A percentile compares a stretch with the other conserved stretches of the same genome.
These are phyloP conservation scores for Pipistrellus nathusii DNA, from an alignment of 2,797 vertebrate species.

Conservation along the genomic window DNA sequence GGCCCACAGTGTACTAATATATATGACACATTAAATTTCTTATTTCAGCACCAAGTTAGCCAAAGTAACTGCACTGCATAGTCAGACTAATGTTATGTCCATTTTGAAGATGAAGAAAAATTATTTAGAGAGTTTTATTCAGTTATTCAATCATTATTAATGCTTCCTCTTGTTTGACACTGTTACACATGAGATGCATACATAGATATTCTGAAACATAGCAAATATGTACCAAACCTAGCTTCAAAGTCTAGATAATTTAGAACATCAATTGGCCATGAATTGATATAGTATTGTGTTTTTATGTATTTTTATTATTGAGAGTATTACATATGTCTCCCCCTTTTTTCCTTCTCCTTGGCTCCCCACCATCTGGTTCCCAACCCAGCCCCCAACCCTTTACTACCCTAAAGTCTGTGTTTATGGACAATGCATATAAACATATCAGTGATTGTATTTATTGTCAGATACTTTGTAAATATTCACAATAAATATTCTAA, in stretches of 20 bases:
- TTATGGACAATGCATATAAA: too few species aligned
- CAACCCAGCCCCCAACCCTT: too few species aligned
- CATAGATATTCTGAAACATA: neutral
- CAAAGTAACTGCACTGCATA: neutral
- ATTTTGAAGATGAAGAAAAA: conserved; percentile 23
- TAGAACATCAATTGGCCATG: neutral
- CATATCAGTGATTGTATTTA: neutral
- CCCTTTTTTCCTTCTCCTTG: too few species aligned
- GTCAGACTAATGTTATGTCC: neutral
- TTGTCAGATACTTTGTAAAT: neutral
- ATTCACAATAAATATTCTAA: neutral
- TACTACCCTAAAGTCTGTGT: too few species aligned
- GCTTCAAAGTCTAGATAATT: neutral
- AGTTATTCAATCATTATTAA: neutral
- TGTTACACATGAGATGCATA: neutral
- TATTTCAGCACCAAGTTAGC: neutral
- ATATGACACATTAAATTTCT: neutral
- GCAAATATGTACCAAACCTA: neutral
- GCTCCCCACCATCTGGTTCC: too few species aligned
- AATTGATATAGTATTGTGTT: neutral
- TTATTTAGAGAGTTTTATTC: neutral
- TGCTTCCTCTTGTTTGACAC: neutral
- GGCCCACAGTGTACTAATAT: neutral
- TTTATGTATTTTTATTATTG: too few species aligned
- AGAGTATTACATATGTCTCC: too few species aligned